Evolutionary conservation across 1,140 invertebrate genomes (phyloP).

Genomic region (Ladona fulva): DNA sequence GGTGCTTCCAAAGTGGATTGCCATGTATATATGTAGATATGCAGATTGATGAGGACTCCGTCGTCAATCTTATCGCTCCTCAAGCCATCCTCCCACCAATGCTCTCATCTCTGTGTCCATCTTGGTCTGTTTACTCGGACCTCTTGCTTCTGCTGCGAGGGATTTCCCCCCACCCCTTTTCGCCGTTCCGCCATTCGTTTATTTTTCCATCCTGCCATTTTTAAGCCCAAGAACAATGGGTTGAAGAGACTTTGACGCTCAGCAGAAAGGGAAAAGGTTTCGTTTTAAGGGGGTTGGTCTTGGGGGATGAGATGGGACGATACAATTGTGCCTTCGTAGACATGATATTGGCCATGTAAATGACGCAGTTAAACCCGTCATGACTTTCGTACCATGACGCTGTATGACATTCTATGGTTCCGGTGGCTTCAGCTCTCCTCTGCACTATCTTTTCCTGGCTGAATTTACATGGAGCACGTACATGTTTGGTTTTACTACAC

Average conservation of each 20-base stretch:
- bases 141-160: background rate
- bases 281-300: too few species aligned
- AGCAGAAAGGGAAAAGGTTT: too few species aligned
- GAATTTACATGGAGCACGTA: too few species aligned
- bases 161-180: too few species aligned
- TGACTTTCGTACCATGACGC: background rate
- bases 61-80: background rate
- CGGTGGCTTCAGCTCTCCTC: background rate
- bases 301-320: background rate
- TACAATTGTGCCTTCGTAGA: constrained; percentile 5
- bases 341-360: constrained; percentile 6
- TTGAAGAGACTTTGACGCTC: too few species aligned
- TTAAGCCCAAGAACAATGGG: too few species aligned
- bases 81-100: too few species aligned
- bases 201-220: too few species aligned
- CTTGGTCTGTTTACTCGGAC: background rate
- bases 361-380: background rate
- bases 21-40: constrained; percentile 7
- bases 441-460: too few species aligned
- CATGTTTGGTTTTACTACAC: too few species aligned
- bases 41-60: background rate
- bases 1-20: background rate
- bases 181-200: too few species aligned
- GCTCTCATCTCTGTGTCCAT: background rate
- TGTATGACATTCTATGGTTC: background rate